Evolutionary conservation across 2,113 vertebrate genomes (phyloP).

Genomic region (Mormyrus lacerda): DNA sequence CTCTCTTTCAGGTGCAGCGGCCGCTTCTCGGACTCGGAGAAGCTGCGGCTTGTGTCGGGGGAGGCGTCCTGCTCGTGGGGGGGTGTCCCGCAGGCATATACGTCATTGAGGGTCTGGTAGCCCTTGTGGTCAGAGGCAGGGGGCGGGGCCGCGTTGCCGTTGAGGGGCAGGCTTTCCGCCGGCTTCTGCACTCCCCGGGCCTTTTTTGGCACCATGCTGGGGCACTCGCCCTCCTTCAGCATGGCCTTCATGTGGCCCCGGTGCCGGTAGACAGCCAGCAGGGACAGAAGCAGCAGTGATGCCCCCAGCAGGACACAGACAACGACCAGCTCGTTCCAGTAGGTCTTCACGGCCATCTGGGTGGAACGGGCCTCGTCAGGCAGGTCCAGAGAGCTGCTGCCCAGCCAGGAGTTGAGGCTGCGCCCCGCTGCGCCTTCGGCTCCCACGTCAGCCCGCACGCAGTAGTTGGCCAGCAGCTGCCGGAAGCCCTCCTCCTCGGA

Average conservation of each 20-base stretch:
- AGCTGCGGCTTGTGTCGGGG: conserved; percentile 61
- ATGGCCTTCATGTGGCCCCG: conserved; percentile 73
- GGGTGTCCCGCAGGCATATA: conserved; percentile 69
- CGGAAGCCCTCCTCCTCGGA: conserved; percentile 77
- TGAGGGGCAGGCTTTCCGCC: conserved; percentile 77
- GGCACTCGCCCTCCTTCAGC: conserved; percentile 72
- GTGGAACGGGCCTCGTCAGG: conserved; percentile 51
- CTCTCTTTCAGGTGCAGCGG: conserved; percentile 76
- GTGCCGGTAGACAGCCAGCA: conserved; percentile 77
- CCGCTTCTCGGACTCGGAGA: conserved; percentile 74
- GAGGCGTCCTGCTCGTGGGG: conserved; percentile 69
- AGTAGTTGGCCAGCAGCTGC: conserved; percentile 85
- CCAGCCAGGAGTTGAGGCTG: conserved; percentile 40
- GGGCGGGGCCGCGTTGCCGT: conserved; percentile 64
- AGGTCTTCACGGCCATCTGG: conserved; percentile 68
- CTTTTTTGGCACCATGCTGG: conserved; percentile 68
- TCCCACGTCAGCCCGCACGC: conserved; percentile 53
- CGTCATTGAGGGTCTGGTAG: conserved; percentile 87
- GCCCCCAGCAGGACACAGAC: conserved; percentile 73
- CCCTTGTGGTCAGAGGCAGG: conserved; percentile 76
- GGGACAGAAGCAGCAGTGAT: conserved; percentile 59
- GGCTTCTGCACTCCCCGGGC: conserved; percentile 60
- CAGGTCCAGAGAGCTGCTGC: conserved; percentile 50
- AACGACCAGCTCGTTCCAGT: conserved; percentile 89
- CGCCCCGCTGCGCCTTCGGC: conserved; percentile 59